Conservation (phyloP, 2,113 vertebrate genomes). For the Mola mola region DNA sequence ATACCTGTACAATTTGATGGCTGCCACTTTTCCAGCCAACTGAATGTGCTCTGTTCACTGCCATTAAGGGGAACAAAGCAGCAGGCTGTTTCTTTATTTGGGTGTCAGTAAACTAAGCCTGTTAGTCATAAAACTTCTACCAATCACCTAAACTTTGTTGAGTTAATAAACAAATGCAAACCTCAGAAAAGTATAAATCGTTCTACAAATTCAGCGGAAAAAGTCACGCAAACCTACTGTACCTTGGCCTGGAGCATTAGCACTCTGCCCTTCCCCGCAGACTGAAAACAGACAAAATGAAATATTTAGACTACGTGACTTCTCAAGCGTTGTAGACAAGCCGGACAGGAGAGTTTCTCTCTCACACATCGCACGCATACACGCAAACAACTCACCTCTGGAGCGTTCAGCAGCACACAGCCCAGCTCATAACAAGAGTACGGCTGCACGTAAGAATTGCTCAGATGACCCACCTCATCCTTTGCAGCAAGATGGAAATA, state of each 20-base stretch:
- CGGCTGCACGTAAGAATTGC: conserved; percentile 90
- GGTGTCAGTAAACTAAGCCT: too few relatives aligned
- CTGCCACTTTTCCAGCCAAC: background rate
- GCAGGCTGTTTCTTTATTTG: too few relatives aligned
- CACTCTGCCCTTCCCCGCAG: conserved; percentile 85
- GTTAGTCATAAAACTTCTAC: too few relatives aligned
- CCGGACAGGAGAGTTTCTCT: background rate
- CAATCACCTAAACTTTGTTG: too few relatives aligned
- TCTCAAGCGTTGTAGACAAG: background rate
- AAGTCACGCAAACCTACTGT: conserved; percentile 31
- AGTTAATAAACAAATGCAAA: too few relatives aligned
- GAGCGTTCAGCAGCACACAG: conserved; percentile 87
- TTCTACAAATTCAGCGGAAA: background rate
- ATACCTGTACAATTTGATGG: background rate
- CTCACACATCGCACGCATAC: background rate
- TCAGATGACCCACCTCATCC: conserved; percentile 88
- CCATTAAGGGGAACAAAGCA: background rate
- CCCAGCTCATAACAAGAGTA: conserved; percentile 94
- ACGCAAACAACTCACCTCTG: conserved; percentile 82
- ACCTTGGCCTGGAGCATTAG: conserved; percentile 96
- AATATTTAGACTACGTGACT: conserved; percentile 36
- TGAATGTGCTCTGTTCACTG: background rate
- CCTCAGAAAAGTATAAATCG: background rate
- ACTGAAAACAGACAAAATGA: conserved; percentile 74
- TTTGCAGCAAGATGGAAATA: conserved; percentile 89